A percentile compares a stretch with the other conserved stretches of the same genome.
Conservation (phyloP, 2,113 vertebrate species). For the Entosphenus tridentatus region DNA sequence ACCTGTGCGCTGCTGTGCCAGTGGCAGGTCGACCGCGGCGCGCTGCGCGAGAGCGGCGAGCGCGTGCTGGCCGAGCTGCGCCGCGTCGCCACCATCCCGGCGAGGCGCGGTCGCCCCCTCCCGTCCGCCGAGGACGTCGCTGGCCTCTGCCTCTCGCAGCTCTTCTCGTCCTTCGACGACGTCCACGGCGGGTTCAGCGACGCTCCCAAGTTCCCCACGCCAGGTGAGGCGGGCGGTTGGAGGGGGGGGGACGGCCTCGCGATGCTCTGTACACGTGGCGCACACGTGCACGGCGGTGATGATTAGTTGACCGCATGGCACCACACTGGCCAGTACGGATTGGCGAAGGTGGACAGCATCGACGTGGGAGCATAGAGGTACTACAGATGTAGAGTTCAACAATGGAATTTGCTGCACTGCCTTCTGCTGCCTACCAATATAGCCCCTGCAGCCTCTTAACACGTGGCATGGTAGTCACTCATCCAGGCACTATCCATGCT, state of each 20-base stretch:
- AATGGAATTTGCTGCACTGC: too few species aligned
- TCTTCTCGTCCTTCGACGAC: conserved; percentile 51
- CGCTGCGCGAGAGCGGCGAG: conserved; percentile 40
- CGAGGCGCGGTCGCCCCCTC: conserved; percentile 24
- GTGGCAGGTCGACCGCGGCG: conserved; percentile 52
- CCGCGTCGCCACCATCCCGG: conserved; percentile 25
- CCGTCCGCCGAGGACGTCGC: conserved; percentile 34
- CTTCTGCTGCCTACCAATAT: too few species aligned
- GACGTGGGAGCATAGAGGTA: too few species aligned
- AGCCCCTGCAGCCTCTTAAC: too few species aligned
- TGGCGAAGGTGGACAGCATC: too few species aligned
- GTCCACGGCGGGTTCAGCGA: conserved; percentile 61
- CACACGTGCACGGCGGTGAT: too few species aligned
- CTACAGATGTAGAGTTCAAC: too few species aligned
- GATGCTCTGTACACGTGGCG: too few species aligned
- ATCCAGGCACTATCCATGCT: too few species aligned
- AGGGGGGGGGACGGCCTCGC: not conserved
- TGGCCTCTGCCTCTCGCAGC: conserved; percentile 49
- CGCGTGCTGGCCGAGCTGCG: conserved; percentile 38
- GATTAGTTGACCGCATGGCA: too few species aligned
- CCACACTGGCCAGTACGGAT: too few species aligned
- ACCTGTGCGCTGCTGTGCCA: conserved; percentile 13
- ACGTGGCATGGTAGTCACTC: too few species aligned
- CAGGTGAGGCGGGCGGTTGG: conserved; percentile 27
- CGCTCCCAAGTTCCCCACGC: conserved; percentile 63